Evolutionary conservation across 2,113 vertebrate species (phyloP).

Genomic region (Cololabis saira): DNA sequence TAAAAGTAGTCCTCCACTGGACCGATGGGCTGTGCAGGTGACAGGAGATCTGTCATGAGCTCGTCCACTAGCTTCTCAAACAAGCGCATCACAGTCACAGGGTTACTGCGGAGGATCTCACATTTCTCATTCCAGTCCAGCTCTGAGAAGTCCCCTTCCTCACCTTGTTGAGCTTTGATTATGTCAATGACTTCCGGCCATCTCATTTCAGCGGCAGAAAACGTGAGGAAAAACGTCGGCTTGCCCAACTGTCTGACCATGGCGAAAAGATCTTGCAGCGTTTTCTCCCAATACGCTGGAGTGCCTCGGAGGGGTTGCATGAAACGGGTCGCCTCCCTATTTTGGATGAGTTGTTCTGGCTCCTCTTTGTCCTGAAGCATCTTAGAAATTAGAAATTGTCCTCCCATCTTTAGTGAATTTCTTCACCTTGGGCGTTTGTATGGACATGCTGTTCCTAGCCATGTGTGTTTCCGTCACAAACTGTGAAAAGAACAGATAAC

Average conservation of each 20-base stretch:
- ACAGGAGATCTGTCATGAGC: too few species aligned
- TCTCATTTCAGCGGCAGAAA: conserved; percentile 8
- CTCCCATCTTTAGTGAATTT: too few species aligned
- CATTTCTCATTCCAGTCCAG: too few species aligned
- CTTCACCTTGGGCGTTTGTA: background rate
- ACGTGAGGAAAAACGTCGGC: conserved; percentile 4
- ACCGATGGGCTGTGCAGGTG: too few species aligned
- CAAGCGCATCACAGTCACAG: too few species aligned
- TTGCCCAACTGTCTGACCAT: too few species aligned
- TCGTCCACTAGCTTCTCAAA: too few species aligned
- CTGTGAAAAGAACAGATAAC: background rate
- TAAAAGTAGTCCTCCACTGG: too few species aligned
- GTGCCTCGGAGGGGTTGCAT: background rate
- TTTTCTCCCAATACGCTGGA: conserved; percentile 15
- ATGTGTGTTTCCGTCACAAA: conserved; percentile 3
- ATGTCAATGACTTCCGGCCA: too few species aligned
- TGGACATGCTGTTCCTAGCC: background rate
- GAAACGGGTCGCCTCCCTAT: conserved; percentile 5
- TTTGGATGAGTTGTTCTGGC: background rate
- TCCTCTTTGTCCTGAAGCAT: background rate
- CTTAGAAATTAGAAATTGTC: background rate
- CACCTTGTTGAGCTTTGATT: too few species aligned
- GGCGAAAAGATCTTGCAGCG: background rate
- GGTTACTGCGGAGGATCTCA: too few species aligned
- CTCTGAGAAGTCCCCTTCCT: too few species aligned